These are phyloP conservation scores for Oenanthe oenanthe DNA, from an alignment of 2,113 vertebrate genomes.

Conservation along the genomic window DNA sequence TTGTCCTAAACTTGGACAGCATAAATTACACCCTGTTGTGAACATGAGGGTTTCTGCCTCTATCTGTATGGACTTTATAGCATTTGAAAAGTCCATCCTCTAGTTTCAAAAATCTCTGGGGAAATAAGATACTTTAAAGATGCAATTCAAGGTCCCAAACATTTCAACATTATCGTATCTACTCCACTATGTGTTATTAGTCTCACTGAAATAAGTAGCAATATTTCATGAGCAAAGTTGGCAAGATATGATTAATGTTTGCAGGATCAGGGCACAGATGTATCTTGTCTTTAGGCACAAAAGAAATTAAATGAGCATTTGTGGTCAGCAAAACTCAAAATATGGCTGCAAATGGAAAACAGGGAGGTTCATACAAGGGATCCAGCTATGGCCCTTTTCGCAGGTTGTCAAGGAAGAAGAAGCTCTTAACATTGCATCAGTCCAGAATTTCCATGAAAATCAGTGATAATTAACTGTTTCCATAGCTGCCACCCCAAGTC, in stretches of 20 bases:
- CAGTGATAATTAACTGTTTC: not conserved
- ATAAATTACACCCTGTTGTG: conserved; percentile 25
- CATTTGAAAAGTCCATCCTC: not conserved
- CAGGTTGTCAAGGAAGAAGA: not conserved
- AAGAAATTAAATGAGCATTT: not conserved
- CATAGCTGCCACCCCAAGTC: not conserved
- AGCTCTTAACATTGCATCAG: not conserved
- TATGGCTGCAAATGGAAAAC: not conserved
- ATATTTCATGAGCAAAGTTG: not conserved
- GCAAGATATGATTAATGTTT: not conserved
- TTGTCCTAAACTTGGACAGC: not conserved
- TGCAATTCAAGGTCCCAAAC: not conserved
- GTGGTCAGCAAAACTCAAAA: not conserved
- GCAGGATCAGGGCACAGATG: not conserved
- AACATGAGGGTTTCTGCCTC: not conserved
- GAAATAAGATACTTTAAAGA: not conserved
- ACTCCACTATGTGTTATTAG: not conserved
- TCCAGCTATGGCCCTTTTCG: not conserved
- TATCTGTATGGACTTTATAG: not conserved
- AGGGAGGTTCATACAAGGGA: not conserved
- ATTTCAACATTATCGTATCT: not conserved
- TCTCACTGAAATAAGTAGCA: not conserved
- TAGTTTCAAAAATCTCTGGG: not conserved
- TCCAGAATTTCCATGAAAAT: not conserved
- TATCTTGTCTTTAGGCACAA: not conserved